Evolutionary conservation across 2,113 vertebrate genomes (phyloP), one percentile per base, ranked within the genome.

Genomic region (Saccopteryx leptura): DNA sequence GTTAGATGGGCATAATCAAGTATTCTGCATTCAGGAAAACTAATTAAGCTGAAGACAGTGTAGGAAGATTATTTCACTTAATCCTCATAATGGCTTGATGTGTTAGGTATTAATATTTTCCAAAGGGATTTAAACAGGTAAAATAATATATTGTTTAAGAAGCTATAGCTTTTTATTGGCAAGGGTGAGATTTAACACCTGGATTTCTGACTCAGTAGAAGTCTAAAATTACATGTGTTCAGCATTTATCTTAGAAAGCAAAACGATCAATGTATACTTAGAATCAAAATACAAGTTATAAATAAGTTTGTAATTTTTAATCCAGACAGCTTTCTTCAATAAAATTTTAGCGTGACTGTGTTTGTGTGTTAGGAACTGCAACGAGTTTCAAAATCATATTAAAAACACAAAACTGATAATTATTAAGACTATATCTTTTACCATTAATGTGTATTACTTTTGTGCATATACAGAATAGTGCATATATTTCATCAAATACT

Each of bases 341-440:
- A 9, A 72, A 75, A 12, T 56, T 7, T 69, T 63, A 46, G 12
- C 19, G n/a, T 68, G 11, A 82, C 21, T 65, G 9, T 50, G 2
- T 84, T 71, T 52, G 4, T 48, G 23, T 83, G 21, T 48, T 31
- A 56, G 10, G 24, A 1, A 76, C 61, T 60, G 2, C 24, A 48
- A 1, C 26, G 46, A 1, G 0, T 71, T 74, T 96, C 2, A 31
- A 12, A 17, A 31, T 85, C 9, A 60, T 61, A 94, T 80, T 93
- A 88, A 97, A 97, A 87, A 93, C 95, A 94, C 24, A 91, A 94
- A 95, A 90, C 39, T 58, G 19, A 88, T 69, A 94, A 61, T 26
- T 54, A 93, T 69, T 61, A 91, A 81, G 21, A 95, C 0, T 76
- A 95, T 66, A 18, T 69, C 7, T 52, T 60, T 76, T 88, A 72